phyloP scores from a whole-genome alignment of 2,797 vertebrate genomes.

The Ciconia nigra region DNA sequence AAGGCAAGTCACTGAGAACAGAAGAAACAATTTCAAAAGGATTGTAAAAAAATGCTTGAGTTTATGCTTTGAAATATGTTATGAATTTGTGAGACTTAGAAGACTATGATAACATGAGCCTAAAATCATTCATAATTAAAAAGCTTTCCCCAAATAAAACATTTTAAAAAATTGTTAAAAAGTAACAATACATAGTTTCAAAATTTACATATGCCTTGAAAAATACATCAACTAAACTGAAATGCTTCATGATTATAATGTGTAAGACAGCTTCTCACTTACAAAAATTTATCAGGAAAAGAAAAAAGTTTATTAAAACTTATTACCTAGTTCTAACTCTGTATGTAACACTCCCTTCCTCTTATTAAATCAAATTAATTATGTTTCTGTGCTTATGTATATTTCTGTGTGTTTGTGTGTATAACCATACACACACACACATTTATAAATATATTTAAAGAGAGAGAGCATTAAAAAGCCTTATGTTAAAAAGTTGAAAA shows the following conservation, averaged over 20 bases:
- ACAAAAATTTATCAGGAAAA: not conserved
- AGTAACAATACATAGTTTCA: not conserved
- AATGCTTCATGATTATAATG: not conserved
- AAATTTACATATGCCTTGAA: not conserved
- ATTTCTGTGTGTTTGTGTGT: not conserved
- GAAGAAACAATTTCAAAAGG: constrained; percentile 39
- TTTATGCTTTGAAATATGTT: constrained; percentile 27
- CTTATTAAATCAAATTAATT: not conserved
- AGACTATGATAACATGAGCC: not conserved
- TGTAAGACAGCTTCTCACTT: not conserved
- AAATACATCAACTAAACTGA: not conserved
- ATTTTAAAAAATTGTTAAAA: not conserved
- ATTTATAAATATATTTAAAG: not conserved
- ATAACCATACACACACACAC: too few species aligned
- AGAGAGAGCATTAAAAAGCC: not conserved
- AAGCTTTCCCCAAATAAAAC: not conserved
- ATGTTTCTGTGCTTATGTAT: not conserved
- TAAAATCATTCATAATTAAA: constrained; percentile 37
- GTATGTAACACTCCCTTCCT: not conserved
- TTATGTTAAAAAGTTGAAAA: not conserved
- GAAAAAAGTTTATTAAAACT: not conserved
- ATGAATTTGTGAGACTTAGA: not conserved
- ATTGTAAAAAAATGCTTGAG: not conserved
- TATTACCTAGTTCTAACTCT: not conserved
- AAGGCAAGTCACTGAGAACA: constrained; percentile 24